These are phyloP conservation scores for Columba guinea DNA, from an alignment of 2,797 vertebrate genomes.

Conservation along the genomic window DNA sequence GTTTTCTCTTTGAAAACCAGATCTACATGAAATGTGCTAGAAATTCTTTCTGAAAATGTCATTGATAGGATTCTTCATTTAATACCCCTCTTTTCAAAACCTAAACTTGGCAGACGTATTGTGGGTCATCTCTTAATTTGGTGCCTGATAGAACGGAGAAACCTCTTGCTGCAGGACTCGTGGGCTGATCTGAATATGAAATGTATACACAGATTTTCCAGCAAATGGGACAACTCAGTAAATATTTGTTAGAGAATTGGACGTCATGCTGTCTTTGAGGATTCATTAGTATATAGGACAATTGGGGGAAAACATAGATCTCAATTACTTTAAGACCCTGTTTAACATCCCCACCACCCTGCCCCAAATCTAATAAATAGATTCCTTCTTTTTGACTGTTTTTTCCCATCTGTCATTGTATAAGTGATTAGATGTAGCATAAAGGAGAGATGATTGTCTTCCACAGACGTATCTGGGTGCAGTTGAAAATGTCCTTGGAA, in stretches of 20 bases:
- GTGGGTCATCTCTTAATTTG: background rate
- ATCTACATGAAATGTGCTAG: background rate
- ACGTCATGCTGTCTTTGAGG: background rate
- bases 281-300: background rate
- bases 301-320: background rate
- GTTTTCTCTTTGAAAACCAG: background rate
- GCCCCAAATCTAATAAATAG: background rate
- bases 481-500: background rate
- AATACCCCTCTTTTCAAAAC: background rate
- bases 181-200: background rate
- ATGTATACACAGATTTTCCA: background rate
- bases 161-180: background rate
- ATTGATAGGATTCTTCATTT: background rate
- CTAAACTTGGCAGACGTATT: background rate
- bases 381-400: background rate
- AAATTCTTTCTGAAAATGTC: background rate
- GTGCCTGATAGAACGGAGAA: background rate
- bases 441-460: background rate
- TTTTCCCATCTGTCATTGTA: background rate
- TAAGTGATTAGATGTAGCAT: background rate
- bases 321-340: background rate
- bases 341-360: fast-evolving
- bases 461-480: background rate
- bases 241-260: background rate
- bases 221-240: background rate